phyloP scores from a whole-genome alignment of 1,140 invertebrate genomes.

The Diplogasteroides magnus region DNA sequence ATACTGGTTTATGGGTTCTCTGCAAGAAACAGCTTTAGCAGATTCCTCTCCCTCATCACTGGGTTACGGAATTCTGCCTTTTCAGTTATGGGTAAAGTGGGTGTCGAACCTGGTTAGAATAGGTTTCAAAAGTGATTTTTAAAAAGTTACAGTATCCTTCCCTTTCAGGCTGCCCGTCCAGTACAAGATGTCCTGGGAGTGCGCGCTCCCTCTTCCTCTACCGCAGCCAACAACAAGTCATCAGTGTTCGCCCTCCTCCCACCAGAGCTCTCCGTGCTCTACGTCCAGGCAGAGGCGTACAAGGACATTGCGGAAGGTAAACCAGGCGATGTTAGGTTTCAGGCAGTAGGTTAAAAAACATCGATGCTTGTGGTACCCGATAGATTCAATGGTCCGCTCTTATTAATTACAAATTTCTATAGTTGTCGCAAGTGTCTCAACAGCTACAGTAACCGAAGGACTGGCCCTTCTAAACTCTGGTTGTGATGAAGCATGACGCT shows the following conservation, averaged over 20 bases:
- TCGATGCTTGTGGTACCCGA: too few species aligned
- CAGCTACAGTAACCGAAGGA: too few species aligned
- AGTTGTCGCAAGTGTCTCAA: too few species aligned
- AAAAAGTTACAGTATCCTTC: not conserved
- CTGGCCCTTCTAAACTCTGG: too few species aligned
- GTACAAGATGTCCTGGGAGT: conserved; percentile 7
- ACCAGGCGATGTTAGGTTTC: not conserved
- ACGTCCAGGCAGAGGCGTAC: conserved; percentile 17
- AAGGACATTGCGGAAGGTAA: conserved; percentile 18
- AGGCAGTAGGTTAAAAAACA: not conserved
- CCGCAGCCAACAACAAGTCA: not conserved
- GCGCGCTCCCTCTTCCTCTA: not conserved
- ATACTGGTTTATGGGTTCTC: too few species aligned
- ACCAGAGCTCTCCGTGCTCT: conserved; percentile 7
- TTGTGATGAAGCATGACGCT: too few species aligned
- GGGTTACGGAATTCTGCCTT: too few species aligned
- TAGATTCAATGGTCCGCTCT: too few species aligned
- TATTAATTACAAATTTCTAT: too few species aligned
- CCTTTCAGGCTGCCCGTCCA: conserved; percentile 4
- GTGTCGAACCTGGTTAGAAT: not conserved
- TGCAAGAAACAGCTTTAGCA: too few species aligned
- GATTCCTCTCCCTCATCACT: too few species aligned
- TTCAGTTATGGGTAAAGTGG: not conserved
- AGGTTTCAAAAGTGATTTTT: not conserved
- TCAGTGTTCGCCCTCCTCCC: not conserved